Evolutionary conservation across 2,888 invertebrate species (phyloP), one percentile per base, ranked within the genome.

Genomic region (Calameuta filiformis): DNA sequence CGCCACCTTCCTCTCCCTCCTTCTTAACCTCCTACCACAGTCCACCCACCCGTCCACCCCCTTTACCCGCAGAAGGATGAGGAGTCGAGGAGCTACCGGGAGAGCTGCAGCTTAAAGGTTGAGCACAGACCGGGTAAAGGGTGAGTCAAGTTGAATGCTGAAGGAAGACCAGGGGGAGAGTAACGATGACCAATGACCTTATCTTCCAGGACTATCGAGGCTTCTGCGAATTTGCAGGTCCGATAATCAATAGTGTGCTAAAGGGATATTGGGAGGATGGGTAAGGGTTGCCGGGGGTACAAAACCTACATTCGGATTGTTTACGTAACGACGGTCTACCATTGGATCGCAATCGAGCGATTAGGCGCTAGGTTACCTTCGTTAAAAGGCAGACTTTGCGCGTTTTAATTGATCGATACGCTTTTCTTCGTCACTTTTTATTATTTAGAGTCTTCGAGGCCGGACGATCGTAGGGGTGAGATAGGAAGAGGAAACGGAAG

Each of bases 141-240:
- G 56, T 56, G 75, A 68, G 73, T 37, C 69, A 35, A 74, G 40
- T 69, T 68, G 74, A 74, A 73, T 37, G 74, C 37, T 68, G 37
- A 69, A 73, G 74, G 77, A 31, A 37, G 68, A 40, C 35, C 68
- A 40, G 23, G 71, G 56, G 77, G 23, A 69, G 69, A 73, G 74
- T 75, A 77, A 77, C 74, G 69, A 74, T 75, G 74, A 56, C 77
- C 77, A 34, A 35, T 68, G 69, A 77, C 71, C 71, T 71, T 71
- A 71, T 71, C 71, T 31, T 34, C 31, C 33, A 71, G 71, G 71
- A 71, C 71, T 31, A 56, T 56, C 56, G 56, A 56, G 56, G 56
- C 56, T 56, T 56, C 23, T 56, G 56, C 9, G 56, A 56, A 23
- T 56, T 56, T 56, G 56, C 56, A 56, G 56, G 23, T 56, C 56